Conservation (phyloP, 2,113 vertebrate genomes). For the Oreochromis tanganicae region DNA sequence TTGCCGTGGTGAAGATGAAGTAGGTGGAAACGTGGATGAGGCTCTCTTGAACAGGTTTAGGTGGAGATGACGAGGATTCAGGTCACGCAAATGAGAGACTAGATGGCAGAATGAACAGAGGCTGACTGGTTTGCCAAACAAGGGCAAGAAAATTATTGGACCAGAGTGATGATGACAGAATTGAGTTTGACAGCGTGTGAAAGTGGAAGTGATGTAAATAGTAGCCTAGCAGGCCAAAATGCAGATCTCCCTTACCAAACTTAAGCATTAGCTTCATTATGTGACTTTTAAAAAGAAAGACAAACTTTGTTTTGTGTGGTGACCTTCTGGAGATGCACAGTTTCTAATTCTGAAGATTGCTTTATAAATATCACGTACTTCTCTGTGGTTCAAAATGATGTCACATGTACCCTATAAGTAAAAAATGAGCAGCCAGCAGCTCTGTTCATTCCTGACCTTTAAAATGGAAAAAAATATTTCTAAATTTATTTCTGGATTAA, state of each 20-base stretch:
- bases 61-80: background rate
- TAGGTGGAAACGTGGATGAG: background rate
- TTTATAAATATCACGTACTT: background rate
- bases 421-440: background rate
- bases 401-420: background rate
- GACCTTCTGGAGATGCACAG: background rate
- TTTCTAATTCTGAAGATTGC: background rate
- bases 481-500: background rate
- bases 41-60: background rate
- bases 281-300: background rate
- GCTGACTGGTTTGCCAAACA: background rate
- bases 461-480: background rate
- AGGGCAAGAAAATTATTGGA: background rate
- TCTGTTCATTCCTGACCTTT: background rate
- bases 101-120: background rate
- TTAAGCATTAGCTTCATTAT: background rate
- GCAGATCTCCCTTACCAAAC: accelerated
- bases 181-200: background rate
- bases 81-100: background rate
- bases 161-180: background rate
- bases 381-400: background rate
- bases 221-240: background rate
- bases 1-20: background rate
- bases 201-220: background rate
- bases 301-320: background rate